Conservation (phyloP, 1,140 invertebrate species). For the Liolophura sinensis region DNA sequence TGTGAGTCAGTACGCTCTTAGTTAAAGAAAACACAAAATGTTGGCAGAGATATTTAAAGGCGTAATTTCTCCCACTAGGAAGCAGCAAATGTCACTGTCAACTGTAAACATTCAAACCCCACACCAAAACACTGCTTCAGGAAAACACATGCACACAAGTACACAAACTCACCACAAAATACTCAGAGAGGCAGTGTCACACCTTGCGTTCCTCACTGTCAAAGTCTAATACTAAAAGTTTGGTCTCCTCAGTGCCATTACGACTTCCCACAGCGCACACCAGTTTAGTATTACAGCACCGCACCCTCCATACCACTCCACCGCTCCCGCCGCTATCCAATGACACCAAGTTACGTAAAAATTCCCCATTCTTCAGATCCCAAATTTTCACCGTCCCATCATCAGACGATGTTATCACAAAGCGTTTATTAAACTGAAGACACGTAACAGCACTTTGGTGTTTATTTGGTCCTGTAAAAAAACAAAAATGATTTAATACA, state of each 20-base stretch:
- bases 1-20: no score
- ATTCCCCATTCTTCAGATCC: constrained; percentile 95
- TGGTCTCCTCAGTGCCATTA: constrained; percentile 98
- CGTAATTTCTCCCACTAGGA: no score
- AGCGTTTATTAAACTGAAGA: constrained; percentile 95
- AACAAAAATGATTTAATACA: not conserved
- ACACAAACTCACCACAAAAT: no score
- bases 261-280: constrained; percentile 98
- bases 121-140: no score
- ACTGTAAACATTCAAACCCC: no score
- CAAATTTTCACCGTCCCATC: constrained; percentile 99
- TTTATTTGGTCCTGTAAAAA: constrained; percentile 80
- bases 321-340: constrained; percentile 94
- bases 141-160: no score
- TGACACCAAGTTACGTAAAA: constrained; percentile 92
- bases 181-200: no score
- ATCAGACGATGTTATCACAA: constrained; percentile 99
- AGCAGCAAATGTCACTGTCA: no score
- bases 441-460: constrained; percentile 98
- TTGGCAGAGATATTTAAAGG: no score
- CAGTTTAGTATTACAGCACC: constrained; percentile 93
- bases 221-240: constrained; percentile 96
- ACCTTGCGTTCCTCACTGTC: constrained; percentile 71
- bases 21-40: no score
- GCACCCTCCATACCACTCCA: constrained; percentile 97